phyloP scores from a whole-genome alignment of 2,113 vertebrate genomes.

The Isichthys henryi region DNA sequence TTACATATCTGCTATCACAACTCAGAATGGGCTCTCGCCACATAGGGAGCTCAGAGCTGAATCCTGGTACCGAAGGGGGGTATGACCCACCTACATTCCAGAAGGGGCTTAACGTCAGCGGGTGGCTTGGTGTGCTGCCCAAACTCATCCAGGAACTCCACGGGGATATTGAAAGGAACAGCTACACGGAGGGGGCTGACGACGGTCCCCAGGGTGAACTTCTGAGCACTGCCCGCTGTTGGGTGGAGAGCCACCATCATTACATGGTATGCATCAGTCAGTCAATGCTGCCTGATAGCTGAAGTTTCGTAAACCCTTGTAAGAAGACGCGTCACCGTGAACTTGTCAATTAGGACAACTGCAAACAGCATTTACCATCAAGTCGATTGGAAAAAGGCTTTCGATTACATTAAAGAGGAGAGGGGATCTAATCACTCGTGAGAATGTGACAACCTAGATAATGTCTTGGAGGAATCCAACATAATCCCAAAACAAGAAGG shows the following conservation, averaged over 20 bases:
- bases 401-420: not conserved
- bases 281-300: not conserved
- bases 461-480: not conserved
- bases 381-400: not conserved
- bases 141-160: slow-evolving; percentile 74
- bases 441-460: not conserved
- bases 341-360: not conserved
- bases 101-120: slow-evolving; percentile 54
- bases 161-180: slow-evolving; percentile 70
- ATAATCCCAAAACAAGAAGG: not conserved
- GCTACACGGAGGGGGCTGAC: slow-evolving; percentile 66
- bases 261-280: not conserved
- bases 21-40: not conserved
- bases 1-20: not conserved
- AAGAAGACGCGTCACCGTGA: too few species aligned
- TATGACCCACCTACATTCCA: slow-evolving; percentile 58
- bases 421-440: not conserved
- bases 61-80: not conserved
- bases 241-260: not conserved
- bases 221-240: slow-evolving; percentile 71
- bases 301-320: not conserved
- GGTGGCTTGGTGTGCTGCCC: slow-evolving; percentile 59
- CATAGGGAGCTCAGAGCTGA: not conserved
- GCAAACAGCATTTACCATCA: not conserved
- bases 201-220: slow-evolving; percentile 57